Conservation (phyloP, 2,888 invertebrate genomes). For the Drosophila kuntzei region DNA sequence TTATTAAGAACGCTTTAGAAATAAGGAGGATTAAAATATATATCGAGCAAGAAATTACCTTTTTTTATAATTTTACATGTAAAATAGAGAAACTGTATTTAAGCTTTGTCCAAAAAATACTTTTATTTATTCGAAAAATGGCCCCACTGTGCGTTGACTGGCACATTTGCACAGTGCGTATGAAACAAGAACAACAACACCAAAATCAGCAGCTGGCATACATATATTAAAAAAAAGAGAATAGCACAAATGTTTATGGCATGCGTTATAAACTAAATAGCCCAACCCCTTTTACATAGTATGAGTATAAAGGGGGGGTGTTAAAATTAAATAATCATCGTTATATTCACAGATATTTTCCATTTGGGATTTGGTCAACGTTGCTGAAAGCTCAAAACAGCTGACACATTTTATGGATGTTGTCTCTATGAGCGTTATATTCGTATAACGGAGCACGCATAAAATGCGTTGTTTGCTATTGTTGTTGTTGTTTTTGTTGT, state of each 20-base stretch:
- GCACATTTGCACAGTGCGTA: slow-evolving; percentile 64
- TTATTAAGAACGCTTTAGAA: no score
- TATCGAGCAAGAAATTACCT: no score
- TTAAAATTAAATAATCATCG: slow-evolving; percentile 60
- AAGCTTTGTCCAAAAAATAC: no score
- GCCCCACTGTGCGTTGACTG: no score
- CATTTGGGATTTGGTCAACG: slow-evolving; percentile 48
- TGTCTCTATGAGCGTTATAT: slow-evolving; percentile 17
- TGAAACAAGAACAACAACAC: slow-evolving; percentile 38
- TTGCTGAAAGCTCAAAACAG: slow-evolving; percentile 55
- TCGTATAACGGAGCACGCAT: slow-evolving; percentile 31
- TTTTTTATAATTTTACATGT: no score
- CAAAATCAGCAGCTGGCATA: slow-evolving; percentile 47
- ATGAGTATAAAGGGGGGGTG: background rate
- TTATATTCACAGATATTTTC: slow-evolving; percentile 53
- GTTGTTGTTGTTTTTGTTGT: slow-evolving; percentile 33
- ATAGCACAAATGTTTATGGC: slow-evolving; percentile 56
- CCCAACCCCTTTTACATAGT: slow-evolving; percentile 28
- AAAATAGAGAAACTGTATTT: no score
- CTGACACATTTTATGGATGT: slow-evolving; percentile 67
- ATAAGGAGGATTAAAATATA: no score
- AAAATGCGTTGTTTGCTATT: slow-evolving; percentile 21
- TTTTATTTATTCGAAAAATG: no score
- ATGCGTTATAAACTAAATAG: slow-evolving; percentile 66
- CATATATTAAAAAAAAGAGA: slow-evolving; percentile 44